Evolutionary conservation across 2,797 vertebrate genomes (phyloP).

Genomic region (Gephyroberyx darwinii): DNA sequence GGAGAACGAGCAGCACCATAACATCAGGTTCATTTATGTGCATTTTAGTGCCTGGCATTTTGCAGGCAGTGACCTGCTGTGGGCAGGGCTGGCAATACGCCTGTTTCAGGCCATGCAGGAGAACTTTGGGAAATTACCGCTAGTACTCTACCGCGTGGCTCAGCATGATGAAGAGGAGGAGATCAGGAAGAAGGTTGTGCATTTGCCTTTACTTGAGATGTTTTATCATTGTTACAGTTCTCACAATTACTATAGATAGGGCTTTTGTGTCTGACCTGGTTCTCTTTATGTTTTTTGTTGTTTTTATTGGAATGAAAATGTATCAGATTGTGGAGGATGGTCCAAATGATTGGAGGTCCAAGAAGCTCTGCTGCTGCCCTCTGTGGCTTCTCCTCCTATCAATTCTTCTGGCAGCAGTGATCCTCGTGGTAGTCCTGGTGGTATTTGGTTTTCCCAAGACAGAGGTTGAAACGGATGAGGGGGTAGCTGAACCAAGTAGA

Average conservation of each 20-base stretch:
- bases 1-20: constrained; percentile 78
- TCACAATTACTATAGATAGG: not conserved
- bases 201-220: not conserved
- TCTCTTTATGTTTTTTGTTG: not conserved
- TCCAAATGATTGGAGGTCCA: constrained; percentile 72
- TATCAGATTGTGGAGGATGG: constrained; percentile 54
- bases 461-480: not conserved
- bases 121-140: constrained; percentile 85
- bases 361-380: constrained; percentile 77
- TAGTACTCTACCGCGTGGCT: constrained; percentile 82
- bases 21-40: constrained; percentile 87
- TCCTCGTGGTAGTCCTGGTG: constrained; percentile 53
- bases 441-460: constrained; percentile 42
- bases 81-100: constrained; percentile 91
- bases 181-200: constrained; percentile 65
- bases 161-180: constrained; percentile 73
- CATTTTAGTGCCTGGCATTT: constrained; percentile 96
- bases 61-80: constrained; percentile 91
- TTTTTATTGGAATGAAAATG: constrained; percentile 14
- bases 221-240: not conserved
- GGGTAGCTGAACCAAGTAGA: not conserved
- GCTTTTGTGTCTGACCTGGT: not conserved
- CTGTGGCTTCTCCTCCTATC: constrained; percentile 73
- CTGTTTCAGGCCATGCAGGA: constrained; percentile 83
- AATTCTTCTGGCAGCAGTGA: constrained; percentile 52